Conservation (phyloP, 1,140 invertebrate genomes). For the Eumeta japonica region DNA sequence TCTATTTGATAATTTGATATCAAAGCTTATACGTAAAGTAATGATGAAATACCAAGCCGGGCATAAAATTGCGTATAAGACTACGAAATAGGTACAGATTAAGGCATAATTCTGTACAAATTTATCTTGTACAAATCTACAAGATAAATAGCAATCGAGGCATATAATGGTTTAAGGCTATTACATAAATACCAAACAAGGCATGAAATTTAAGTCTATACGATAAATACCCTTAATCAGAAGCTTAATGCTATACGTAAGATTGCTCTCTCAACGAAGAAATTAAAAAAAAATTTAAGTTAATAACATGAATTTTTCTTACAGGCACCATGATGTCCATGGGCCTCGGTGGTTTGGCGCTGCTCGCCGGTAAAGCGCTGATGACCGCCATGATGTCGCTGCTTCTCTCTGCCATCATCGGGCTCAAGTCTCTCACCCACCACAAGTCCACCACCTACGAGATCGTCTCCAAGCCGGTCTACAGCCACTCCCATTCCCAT, state of each 20-base stretch:
- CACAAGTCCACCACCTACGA: constrained; percentile 79
- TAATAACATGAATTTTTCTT: constrained; percentile 8
- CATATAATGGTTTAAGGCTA: too few relatives aligned
- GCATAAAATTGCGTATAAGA: background rate
- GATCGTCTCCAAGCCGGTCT: constrained; percentile 78
- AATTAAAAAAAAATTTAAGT: background rate
- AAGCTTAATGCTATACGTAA: too few relatives aligned
- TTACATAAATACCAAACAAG: too few relatives aligned
- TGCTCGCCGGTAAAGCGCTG: constrained; percentile 79
- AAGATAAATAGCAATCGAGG: too few relatives aligned
- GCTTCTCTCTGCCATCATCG: constrained; percentile 73
- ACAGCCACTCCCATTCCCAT: constrained; percentile 69
- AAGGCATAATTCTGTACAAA: too few relatives aligned
- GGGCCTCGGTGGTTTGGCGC: constrained; percentile 71
- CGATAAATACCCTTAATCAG: too few relatives aligned
- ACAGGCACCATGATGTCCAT: constrained; percentile 71
- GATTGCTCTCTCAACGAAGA: background rate
- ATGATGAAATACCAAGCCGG: too few relatives aligned
- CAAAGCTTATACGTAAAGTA: too few relatives aligned
- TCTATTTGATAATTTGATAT: too few relatives aligned
- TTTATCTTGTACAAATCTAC: too few relatives aligned
- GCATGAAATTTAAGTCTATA: too few relatives aligned
- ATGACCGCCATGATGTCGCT: constrained; percentile 80
- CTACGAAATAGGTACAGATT: background rate
- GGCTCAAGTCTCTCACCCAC: constrained; percentile 69